A percentile compares a stretch with the other conserved stretches of the same genome.
Evolutionary conservation across 2,797 vertebrate genomes (phyloP).

Genomic region (Acanthornis magna): DNA sequence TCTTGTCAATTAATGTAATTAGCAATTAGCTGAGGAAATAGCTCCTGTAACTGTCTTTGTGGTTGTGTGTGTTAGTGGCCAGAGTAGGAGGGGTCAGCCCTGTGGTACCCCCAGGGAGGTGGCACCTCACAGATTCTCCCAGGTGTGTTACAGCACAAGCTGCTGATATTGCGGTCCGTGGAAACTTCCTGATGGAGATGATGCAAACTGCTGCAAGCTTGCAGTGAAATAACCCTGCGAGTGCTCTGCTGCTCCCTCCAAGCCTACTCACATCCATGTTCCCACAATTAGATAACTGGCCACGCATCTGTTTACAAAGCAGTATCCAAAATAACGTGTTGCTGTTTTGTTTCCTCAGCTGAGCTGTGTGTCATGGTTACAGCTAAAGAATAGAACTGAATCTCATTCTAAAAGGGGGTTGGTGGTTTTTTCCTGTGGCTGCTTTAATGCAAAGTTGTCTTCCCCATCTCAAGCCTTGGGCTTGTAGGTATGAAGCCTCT

Average conservation of each 20-base stretch:
- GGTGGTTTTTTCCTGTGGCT: neutral
- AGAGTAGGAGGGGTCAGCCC: neutral
- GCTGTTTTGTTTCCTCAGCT: neutral
- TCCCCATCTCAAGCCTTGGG: neutral
- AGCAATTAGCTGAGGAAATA: neutral
- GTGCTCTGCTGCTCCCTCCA: neutral
- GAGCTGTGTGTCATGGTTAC: neutral
- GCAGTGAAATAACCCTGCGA: neutral
- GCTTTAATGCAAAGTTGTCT: neutral
- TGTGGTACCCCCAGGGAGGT: neutral
- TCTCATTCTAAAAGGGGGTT: neutral
- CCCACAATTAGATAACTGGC: neutral
- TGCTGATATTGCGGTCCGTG: neutral
- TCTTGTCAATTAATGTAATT: neutral
- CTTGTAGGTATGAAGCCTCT: neutral
- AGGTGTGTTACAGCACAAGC: neutral
- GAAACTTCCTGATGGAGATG: neutral
- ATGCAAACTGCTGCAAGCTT: neutral
- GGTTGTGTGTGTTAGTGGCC: neutral
- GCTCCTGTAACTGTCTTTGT: neutral
- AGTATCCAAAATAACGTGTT: conserved; percentile 8
- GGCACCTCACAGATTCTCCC: neutral
- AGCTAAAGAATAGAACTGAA: neutral
- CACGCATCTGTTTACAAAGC: neutral
- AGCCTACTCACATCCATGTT: neutral